Conservation (phyloP, 2,797 vertebrate genomes). For the Amniataba percoides region DNA sequence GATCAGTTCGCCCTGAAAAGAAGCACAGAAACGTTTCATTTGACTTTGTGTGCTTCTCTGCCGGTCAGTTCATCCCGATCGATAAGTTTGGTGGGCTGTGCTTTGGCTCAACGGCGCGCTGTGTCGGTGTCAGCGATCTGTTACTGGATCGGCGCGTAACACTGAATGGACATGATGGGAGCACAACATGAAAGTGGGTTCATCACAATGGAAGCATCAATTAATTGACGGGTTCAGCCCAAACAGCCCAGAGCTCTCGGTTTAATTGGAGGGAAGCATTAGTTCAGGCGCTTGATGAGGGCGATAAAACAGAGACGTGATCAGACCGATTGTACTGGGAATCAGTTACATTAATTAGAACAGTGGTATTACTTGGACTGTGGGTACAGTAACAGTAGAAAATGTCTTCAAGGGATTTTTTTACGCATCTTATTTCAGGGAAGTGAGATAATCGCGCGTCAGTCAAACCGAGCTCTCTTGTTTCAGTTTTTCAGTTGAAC, state of each 20-base stretch:
- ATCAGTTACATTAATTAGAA: constrained; percentile 42
- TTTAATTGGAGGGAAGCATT: constrained; percentile 53
- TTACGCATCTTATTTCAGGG: too few species aligned
- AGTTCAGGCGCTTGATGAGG: constrained; percentile 39
- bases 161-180: constrained; percentile 45
- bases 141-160: constrained; percentile 10
- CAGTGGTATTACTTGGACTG: not conserved
- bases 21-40: not conserved
- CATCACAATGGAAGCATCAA: constrained; percentile 60
- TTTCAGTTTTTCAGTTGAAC: not conserved
- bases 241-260: constrained; percentile 60
- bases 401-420: not conserved
- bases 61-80: not conserved
- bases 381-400: not conserved
- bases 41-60: not conserved
- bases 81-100: not conserved
- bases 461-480: not conserved
- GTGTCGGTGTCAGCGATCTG: constrained; percentile 38
- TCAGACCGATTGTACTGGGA: constrained; percentile 46
- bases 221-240: constrained; percentile 52
- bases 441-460: too few species aligned
- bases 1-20: not conserved
- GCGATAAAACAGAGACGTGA: constrained; percentile 31
- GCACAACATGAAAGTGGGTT: constrained; percentile 58
- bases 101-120: not conserved